Evolutionary conservation across 1,140 invertebrate genomes (phyloP), one percentile per base, ranked within the genome.

Genomic region (Cecropterus lyciades): DNA sequence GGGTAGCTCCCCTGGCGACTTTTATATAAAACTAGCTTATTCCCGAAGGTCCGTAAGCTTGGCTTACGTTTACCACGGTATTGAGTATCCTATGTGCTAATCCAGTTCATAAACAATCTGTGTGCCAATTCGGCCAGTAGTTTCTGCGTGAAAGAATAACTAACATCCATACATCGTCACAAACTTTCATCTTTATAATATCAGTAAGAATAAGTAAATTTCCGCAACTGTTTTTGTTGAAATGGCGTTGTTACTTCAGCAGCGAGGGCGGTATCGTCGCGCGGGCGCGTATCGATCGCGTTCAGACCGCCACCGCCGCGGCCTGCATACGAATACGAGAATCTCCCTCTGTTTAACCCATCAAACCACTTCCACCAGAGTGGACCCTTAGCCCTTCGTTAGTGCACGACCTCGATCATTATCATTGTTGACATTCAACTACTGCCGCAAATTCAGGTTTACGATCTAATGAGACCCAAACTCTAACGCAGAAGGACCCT

Each of bases 241-340:
- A 75, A 69, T 69, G 73, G 77, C 78, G 76, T 80, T 79, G 77
- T 70, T 73, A 75, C 70, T 80, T 77, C 65, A 30, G 42, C 17
- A 56, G 80, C 74, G 74, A 71, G 80, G 79, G 73, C 69, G 78
- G 86, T 79, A 75, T 80, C 84, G 84, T 79, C 86, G 86, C 86
- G 88, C 86, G 85, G 86, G 84, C 87, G 86, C 88, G 87, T 87
- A 90, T 91, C 82, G 87, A 89, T 89, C 86, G 84, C 71, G 70
- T 80, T 79, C 77, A 73, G 67, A 73, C 78, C 80, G 73, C 72
- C 71, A 78, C 82, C 77, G 79, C 51, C 81, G 84, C 80, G 80
- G 79, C 81, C 80, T 87, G 89, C 87, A 89, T 89, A 87, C 87
- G 86, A 87, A 87, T 81, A 85, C 81, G 72, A 77, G 84, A 85